Percentiles rank a stretch among this genome's conserved stretches.
Evolutionary conservation across 2,888 invertebrate genomes (phyloP).

Genomic region (Drosophila nigricruria): DNA sequence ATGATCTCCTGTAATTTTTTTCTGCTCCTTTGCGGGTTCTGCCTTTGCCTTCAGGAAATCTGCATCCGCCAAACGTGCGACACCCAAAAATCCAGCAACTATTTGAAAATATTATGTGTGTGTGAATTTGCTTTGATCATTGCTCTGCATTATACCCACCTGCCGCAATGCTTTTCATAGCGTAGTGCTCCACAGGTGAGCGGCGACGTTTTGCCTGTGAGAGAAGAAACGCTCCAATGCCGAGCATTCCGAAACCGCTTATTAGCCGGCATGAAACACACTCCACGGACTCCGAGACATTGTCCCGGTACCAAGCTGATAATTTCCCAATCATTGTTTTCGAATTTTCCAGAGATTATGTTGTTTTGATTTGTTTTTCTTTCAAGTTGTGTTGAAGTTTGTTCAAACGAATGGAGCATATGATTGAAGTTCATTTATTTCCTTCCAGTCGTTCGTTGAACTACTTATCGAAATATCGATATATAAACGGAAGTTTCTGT

Average conservation of each 20-base stretch:
- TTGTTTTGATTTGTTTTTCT: neutral
- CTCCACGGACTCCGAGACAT: constrained; percentile 82
- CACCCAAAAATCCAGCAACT: constrained; percentile 87
- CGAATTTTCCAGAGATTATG: constrained; percentile 9
- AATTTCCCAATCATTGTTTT: constrained; percentile 66
- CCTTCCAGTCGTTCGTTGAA: neutral
- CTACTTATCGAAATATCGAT: neutral
- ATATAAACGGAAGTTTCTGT: neutral
- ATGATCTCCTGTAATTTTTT: constrained; percentile 23
- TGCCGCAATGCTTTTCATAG: constrained; percentile 73
- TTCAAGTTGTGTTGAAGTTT: constrained; percentile 5
- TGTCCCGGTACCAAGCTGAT: constrained; percentile 63
- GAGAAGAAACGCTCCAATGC: constrained; percentile 88
- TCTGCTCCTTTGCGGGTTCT: constrained; percentile 28
- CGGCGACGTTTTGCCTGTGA: constrained; percentile 86
- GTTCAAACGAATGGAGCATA: constrained; percentile 10
- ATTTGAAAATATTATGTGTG: constrained; percentile 3
- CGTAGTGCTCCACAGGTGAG: constrained; percentile 61
- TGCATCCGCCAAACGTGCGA: constrained; percentile 87
- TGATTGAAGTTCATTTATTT: constrained; percentile 3
- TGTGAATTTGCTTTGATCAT: too few relatives aligned
- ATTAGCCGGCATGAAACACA: constrained; percentile 88
- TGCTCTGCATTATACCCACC: constrained; percentile 47
- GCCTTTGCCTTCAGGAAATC: constrained; percentile 65
- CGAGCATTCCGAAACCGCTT: constrained; percentile 88